phyloP scores from a whole-genome alignment of 2,797 vertebrate genomes.

The Rhadinocentrus ornatus region DNA sequence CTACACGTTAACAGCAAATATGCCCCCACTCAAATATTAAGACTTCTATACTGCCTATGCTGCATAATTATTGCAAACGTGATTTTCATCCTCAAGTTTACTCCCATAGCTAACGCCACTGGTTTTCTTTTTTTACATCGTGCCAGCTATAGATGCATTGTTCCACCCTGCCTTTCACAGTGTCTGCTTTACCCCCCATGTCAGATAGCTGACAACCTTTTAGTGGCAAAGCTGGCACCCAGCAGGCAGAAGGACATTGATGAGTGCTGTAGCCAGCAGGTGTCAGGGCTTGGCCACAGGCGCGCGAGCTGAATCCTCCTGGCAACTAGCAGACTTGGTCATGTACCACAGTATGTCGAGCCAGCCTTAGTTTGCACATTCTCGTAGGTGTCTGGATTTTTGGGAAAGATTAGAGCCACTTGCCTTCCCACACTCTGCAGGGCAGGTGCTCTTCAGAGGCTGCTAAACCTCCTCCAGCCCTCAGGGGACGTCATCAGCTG shows the following conservation, averaged over 20 bases:
- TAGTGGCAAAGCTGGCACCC: conserved; percentile 69
- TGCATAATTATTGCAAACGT: neutral
- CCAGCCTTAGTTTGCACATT: conserved; percentile 69
- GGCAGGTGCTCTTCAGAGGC: conserved; percentile 64
- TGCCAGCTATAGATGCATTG: conserved; percentile 75
- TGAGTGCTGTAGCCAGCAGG: conserved; percentile 60
- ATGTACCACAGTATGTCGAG: conserved; percentile 59
- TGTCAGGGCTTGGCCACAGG: conserved; percentile 60
- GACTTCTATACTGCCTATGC: neutral
- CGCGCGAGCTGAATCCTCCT: conserved; percentile 48
- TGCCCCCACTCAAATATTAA: neutral
- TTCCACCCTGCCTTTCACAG: conserved; percentile 67
- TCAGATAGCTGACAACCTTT: conserved; percentile 71
- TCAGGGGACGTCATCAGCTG: conserved; percentile 70
- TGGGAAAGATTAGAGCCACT: conserved; percentile 46
- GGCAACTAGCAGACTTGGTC: conserved; percentile 57
- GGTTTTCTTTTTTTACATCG: conserved; percentile 78
- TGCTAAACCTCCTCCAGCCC: conserved; percentile 38
- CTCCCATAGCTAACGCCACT: conserved; percentile 28
- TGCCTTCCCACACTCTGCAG: conserved; percentile 21
- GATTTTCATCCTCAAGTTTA: conserved; percentile 19
- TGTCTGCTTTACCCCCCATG: conserved; percentile 60
- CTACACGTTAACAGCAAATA: neutral
- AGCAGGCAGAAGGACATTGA: conserved; percentile 63
- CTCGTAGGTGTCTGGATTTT: conserved; percentile 57